phyloP scores from a whole-genome alignment of 1,140 invertebrate genomes.

The Dolichoris vasculosae region DNA sequence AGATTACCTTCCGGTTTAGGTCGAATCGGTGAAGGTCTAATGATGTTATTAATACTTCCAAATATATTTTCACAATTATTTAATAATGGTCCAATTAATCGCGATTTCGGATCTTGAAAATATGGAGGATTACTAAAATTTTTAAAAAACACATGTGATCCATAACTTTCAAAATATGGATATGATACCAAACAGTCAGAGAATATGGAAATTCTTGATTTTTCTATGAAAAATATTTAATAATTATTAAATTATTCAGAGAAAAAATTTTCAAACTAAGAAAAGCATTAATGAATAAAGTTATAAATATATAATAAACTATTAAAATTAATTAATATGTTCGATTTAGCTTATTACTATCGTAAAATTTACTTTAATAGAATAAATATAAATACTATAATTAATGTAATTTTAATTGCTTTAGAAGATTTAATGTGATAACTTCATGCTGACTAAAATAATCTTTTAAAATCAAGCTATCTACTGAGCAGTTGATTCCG shows the following conservation, averaged over 20 bases:
- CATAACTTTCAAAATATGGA: conserved; percentile 58
- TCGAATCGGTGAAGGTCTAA: conserved; percentile 63
- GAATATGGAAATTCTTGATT: conserved; percentile 47
- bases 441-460: too few relatives aligned
- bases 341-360: too few relatives aligned
- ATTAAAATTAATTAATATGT: too few relatives aligned
- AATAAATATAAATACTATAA: too few relatives aligned
- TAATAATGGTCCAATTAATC: conserved; percentile 26
- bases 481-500: too few relatives aligned
- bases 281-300: background rate
- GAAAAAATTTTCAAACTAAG: background rate
- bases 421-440: too few relatives aligned
- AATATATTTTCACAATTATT: conserved; percentile 52
- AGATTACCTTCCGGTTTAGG: conserved; percentile 64
- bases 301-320: background rate
- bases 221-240: conserved; percentile 50
- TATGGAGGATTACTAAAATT: conserved; percentile 44
- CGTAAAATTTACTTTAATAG: too few relatives aligned
- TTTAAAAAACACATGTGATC: conserved; percentile 56
- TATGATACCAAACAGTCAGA: conserved; percentile 53
- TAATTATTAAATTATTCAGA: background rate
- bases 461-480: too few relatives aligned
- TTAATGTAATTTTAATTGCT: too few relatives aligned
- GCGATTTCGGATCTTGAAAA: conserved; percentile 45
- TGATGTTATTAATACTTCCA: conserved; percentile 60